Conservation (phyloP, 2,888 invertebrate species). For the Notodromas monacha region DNA sequence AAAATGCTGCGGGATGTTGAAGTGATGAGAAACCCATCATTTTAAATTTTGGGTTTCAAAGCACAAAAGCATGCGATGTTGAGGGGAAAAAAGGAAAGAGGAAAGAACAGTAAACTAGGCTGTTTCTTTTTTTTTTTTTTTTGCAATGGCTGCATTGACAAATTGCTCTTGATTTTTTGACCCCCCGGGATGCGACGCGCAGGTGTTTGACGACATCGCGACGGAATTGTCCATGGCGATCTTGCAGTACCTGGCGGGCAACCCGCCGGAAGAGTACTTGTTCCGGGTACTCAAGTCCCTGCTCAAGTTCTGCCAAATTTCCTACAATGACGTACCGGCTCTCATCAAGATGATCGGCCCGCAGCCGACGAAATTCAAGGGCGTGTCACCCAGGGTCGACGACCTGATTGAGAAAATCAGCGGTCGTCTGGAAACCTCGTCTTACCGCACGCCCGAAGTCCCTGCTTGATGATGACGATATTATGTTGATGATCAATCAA, state of each 20-base stretch:
- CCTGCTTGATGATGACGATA: too few species aligned
- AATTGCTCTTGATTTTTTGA: neutral
- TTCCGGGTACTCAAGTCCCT: slow-evolving; percentile 45
- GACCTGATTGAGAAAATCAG: slow-evolving; percentile 37
- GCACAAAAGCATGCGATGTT: too few species aligned
- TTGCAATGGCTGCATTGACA: slow-evolving; percentile 1
- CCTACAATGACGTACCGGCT: slow-evolving; percentile 43
- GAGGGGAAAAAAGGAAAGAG: too few species aligned
- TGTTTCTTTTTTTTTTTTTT: neutral
- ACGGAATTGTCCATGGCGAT: slow-evolving; percentile 67
- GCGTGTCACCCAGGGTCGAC: slow-evolving; percentile 43
- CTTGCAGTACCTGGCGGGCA: slow-evolving; percentile 43
- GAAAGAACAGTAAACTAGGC: too few species aligned
- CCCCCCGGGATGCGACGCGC: slow-evolving; percentile 10
- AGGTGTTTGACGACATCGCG: slow-evolving; percentile 79
- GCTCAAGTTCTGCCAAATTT: slow-evolving; percentile 35
- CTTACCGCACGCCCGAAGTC: neutral
- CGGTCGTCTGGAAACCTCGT: neutral
- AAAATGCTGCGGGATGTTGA: too few species aligned
- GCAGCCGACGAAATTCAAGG: slow-evolving; percentile 43
- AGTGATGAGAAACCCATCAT: too few species aligned
- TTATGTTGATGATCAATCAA: too few species aligned
- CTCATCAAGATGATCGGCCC: slow-evolving; percentile 69
- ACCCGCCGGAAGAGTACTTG: slow-evolving; percentile 41
- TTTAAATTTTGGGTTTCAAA: too few species aligned